A percentile compares a stretch with the other conserved stretches of the same genome.
These are phyloP conservation scores for Caranx ignobilis DNA, from an alignment of 2,113 vertebrate genomes.

Conservation along the genomic window DNA sequence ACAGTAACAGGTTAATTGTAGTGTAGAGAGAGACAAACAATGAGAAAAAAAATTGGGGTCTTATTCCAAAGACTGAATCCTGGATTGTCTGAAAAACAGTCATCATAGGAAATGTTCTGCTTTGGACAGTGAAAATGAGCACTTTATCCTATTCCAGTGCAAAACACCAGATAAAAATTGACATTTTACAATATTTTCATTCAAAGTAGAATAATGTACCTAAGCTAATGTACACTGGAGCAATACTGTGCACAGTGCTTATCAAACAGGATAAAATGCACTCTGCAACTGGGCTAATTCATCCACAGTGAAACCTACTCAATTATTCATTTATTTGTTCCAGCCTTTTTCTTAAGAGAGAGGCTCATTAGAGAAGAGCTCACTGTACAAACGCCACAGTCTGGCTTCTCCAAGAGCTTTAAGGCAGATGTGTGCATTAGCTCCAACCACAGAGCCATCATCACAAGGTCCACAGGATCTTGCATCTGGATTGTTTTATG, in stretches of 20 bases:
- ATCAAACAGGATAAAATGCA: conserved; percentile 45
- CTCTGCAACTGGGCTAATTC: conserved; percentile 59
- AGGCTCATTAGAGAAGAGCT: conserved; percentile 49
- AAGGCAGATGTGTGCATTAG: conserved; percentile 56
- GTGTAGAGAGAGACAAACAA: not conserved
- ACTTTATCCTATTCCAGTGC: not conserved
- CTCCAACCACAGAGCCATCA: conserved; percentile 50
- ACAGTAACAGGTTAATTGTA: too few species aligned
- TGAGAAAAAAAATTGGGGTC: not conserved
- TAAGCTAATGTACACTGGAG: conserved; percentile 10
- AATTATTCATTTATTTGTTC: conserved; percentile 71
- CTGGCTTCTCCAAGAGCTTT: conserved; percentile 35
- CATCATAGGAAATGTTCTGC: not conserved
- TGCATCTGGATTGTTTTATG: conserved; percentile 1
- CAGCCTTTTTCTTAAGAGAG: conserved; percentile 49
- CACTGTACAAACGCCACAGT: conserved; percentile 13
- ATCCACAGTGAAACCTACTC: conserved; percentile 60
- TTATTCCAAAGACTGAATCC: not conserved
- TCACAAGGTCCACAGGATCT: not conserved
- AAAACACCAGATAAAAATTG: not conserved
- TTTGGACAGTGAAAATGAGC: not conserved
- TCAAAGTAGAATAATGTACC: conserved; percentile 6
- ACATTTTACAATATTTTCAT: not conserved
- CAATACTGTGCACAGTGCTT: conserved; percentile 7
- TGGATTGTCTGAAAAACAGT: not conserved